phyloP scores from a whole-genome alignment of 2,113 vertebrate genomes.

The Bubalus kerabau region DNA sequence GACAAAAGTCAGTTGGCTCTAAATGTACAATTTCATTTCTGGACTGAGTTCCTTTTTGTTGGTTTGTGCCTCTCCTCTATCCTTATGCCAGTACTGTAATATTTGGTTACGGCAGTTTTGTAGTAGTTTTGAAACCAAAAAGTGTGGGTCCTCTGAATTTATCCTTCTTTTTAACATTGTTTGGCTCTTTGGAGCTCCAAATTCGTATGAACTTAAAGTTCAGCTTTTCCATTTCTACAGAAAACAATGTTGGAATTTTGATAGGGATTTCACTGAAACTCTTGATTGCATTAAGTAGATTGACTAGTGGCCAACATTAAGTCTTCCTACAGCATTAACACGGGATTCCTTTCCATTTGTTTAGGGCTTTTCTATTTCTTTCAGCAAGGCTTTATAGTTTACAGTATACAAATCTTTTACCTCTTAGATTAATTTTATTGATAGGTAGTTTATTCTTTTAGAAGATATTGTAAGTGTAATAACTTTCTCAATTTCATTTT shows the following conservation, averaged over 20 bases:
- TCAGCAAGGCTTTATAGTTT: background rate
- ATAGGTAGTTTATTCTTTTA: background rate
- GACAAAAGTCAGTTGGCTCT: background rate
- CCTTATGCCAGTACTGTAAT: background rate
- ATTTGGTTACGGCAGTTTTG: background rate
- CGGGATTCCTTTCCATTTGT: background rate
- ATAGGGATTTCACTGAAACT: background rate
- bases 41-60: background rate
- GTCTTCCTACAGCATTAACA: background rate
- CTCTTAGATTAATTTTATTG: background rate
- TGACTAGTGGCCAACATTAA: background rate
- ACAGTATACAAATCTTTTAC: background rate
- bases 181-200: background rate
- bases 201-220: background rate
- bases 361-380: background rate
- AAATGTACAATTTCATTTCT: background rate
- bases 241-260: background rate
- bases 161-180: background rate
- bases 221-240: background rate
- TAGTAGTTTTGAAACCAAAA: background rate
- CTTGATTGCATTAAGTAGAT: background rate
- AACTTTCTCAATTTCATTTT: background rate
- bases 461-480: background rate
- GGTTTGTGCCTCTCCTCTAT: background rate
- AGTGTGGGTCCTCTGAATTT: background rate